These are phyloP conservation scores for Planiliza haematocheilus DNA, from an alignment of 2,113 vertebrate species.

Conservation along the genomic window DNA sequence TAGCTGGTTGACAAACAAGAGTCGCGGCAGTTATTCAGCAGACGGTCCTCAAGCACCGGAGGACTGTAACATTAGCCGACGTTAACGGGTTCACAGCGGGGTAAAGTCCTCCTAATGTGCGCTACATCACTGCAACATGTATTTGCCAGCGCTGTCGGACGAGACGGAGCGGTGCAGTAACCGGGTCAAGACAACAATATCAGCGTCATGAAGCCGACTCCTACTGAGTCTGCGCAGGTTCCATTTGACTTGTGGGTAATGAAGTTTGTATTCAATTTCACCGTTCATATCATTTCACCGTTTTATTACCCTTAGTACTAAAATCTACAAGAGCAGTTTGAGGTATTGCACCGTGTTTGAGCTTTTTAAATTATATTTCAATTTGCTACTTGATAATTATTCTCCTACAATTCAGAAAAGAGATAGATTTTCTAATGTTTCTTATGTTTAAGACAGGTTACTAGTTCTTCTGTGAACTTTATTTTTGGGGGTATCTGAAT, in stretches of 20 bases:
- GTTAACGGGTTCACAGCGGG: background rate
- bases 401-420: too few species aligned
- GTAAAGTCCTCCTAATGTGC: constrained; percentile 1
- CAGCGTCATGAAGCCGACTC: constrained; percentile 32
- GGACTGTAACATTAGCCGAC: background rate
- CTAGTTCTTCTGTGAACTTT: too few species aligned
- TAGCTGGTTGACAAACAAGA: background rate
- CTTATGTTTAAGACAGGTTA: too few species aligned
- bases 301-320: background rate
- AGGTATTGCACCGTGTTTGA: too few species aligned
- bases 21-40: background rate
- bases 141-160: background rate
- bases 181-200: constrained; percentile 52
- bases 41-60: background rate
- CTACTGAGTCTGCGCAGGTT: constrained; percentile 42
- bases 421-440: too few species aligned
- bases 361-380: too few species aligned
- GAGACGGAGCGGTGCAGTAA: constrained; percentile 3
- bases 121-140: constrained; percentile 68
- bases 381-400: too few species aligned
- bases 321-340: too few species aligned
- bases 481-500: too few species aligned
- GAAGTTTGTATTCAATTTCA: constrained; percentile 18
- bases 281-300: background rate
- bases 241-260: constrained; percentile 53